phyloP scores from a whole-genome alignment of 2,113 vertebrate species.

The Pachycephala philippinensis region DNA sequence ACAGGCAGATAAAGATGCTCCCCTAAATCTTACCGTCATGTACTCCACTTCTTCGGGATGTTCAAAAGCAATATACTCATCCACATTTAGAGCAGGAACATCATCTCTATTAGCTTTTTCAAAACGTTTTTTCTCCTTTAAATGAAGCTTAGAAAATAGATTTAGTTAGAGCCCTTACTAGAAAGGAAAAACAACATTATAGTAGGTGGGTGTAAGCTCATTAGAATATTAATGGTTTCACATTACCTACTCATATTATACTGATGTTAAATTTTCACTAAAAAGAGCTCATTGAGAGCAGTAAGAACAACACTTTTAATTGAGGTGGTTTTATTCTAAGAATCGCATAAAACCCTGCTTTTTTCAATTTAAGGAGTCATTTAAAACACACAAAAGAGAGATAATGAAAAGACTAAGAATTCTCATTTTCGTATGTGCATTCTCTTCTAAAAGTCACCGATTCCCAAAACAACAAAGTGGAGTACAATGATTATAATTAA shows the following conservation, averaged over 20 bases:
- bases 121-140: constrained; percentile 91
- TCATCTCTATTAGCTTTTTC: constrained; percentile 84
- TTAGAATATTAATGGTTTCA: background rate
- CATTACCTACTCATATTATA: background rate
- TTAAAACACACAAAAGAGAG: background rate
- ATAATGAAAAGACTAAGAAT: background rate
- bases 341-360: rapidly evolving
- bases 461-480: background rate
- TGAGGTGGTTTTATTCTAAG: background rate
- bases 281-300: background rate
- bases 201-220: background rate
- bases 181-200: background rate
- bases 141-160: constrained; percentile 81
- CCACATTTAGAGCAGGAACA: constrained; percentile 76
- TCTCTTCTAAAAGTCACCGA: background rate
- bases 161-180: constrained; percentile 46
- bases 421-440: background rate
- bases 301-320: background rate
- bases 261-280: background rate
- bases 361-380: background rate
- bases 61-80: constrained; percentile 92
- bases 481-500: background rate
- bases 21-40: constrained; percentile 83
- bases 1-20: background rate
- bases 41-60: constrained; percentile 93